phyloP scores from a whole-genome alignment of 2,113 vertebrate species.

The Onychorhynchus coronatus region DNA sequence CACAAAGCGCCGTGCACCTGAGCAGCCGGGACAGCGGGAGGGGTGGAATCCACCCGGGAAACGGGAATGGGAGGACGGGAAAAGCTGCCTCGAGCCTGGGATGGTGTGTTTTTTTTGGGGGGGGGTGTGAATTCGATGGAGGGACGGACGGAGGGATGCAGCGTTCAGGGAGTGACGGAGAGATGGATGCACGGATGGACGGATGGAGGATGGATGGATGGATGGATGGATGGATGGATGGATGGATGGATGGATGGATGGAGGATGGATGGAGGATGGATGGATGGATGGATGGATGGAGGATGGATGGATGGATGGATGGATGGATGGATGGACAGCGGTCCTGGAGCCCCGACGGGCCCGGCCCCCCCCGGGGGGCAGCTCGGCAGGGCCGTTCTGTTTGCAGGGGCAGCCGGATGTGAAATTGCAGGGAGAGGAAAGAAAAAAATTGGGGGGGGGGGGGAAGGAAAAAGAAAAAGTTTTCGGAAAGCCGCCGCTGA shows the following conservation, averaged over 20 bases:
- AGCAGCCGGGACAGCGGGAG: neutral
- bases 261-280: neutral
- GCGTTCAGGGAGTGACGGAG: neutral
- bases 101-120: no score
- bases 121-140: neutral
- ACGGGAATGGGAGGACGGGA: neutral
- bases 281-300: neutral
- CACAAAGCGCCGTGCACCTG: neutral
- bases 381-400: neutral
- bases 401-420: conserved; percentile 56
- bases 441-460: rapidly evolving
- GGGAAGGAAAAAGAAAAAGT: neutral
- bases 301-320: neutral
- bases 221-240: neutral
- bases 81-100: neutral
- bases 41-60: neutral
- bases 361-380: neutral
- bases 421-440: conserved; percentile 58
- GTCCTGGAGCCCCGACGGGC: no score
- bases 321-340: neutral
- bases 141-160: neutral
- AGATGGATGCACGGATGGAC: neutral
- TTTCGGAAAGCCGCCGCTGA: conserved; percentile 43
- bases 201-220: neutral
- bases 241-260: neutral